Base-by-base conservation (phyloP, 2,888 invertebrate genomes). In the Coremacera marginata region DNA sequence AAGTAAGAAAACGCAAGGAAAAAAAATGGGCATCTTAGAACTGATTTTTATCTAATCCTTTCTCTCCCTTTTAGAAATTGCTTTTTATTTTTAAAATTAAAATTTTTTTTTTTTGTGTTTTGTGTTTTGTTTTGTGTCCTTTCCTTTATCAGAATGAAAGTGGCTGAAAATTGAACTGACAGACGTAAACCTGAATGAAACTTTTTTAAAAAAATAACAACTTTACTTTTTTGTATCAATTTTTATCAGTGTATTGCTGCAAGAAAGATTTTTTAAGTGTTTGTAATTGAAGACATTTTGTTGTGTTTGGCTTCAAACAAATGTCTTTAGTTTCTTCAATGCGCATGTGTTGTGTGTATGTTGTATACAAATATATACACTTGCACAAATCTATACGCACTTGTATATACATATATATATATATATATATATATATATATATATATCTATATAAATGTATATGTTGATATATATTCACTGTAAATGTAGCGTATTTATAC, bases 241-340 rank as follows among this genome's bases (percentile, higher is more conserved):
- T 44, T 44, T 44, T 44, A 44, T 1, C 44, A 44, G 44, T 44
- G 44, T 44, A 44, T 14, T 44, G 14, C 44, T 7, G 44, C 44
- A 44, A 44, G 44, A 44, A 11, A 44, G 44, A 44, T 44, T 44
- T 44, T 44, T 44, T 11, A 44, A 60, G 57, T 60, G 57, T 22
- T 44, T 25, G 70, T 52, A 55, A 70, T 31, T 70, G 70, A 70
- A 70, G 70, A 70, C 52, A 70, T 70, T 70, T 70, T 70, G 70
- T 55, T 70, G 34, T 52, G 70, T 55, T 65, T 52, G 31, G n/a
- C 70, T 70, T 22, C 70, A 55, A 34, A 55, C n/a, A 49, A 65
- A 55, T n/a, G 55, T 70, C 55, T 67, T 67, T 25, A 7, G 57
- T 34, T 22, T 60, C n/a, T 34, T 67, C 19, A 60, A 67, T 52